Conservation (phyloP, 2,113 vertebrate genomes). For the Esox niger region DNA sequence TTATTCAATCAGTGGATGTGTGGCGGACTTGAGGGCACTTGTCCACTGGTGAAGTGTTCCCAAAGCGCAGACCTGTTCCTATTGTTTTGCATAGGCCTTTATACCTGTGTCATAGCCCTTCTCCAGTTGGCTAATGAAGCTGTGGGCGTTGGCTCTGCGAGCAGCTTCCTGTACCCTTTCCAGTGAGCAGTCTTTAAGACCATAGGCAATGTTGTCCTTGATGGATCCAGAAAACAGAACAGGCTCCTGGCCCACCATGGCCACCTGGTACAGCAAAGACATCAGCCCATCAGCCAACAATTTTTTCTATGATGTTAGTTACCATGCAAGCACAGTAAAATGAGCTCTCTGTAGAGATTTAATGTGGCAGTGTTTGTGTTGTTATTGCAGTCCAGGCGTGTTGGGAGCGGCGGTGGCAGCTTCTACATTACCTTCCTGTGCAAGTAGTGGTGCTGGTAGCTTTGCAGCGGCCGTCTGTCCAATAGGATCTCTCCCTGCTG, state of each 20-base stretch:
- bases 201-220: slow-evolving; percentile 71
- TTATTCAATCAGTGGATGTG: too few species aligned
- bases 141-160: slow-evolving; percentile 46
- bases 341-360: neutral
- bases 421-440: slow-evolving; percentile 73
- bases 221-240: slow-evolving; percentile 70
- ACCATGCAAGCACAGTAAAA: neutral
- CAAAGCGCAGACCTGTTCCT: too few species aligned
- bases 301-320: too few species aligned
- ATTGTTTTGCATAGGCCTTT: neutral
- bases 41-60: too few species aligned
- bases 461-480: slow-evolving; percentile 69
- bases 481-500: slow-evolving; percentile 76
- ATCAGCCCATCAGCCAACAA: too few species aligned
- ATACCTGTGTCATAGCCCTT: slow-evolving; percentile 64
- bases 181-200: slow-evolving; percentile 50
- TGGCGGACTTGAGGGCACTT: too few species aligned
- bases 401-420: neutral
- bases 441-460: slow-evolving; percentile 76
- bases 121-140: slow-evolving; percentile 61
- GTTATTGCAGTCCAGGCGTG: neutral
- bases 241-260: slow-evolving; percentile 69
- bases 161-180: slow-evolving; percentile 54
- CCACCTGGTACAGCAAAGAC: slow-evolving; percentile 24
- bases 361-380: neutral